phyloP scores from a whole-genome alignment of 2,888 invertebrate species.

The Microctonus brassicae region DNA sequence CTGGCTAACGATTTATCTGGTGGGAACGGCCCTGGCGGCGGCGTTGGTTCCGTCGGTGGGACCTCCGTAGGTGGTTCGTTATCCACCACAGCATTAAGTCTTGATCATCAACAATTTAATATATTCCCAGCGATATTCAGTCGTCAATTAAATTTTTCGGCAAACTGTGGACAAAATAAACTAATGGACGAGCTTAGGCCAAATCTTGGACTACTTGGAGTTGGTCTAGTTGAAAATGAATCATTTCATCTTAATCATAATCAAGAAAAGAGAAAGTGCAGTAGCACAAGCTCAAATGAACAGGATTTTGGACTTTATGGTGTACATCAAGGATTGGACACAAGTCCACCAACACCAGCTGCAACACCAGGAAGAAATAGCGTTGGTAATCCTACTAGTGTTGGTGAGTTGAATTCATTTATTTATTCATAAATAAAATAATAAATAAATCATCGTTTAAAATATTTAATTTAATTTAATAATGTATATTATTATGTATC shows the following conservation, averaged over 20 bases:
- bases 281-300: conserved; percentile 83
- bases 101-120: conserved; percentile 86
- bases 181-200: conserved; percentile 91
- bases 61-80: conserved; percentile 72
- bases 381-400: conserved; percentile 61
- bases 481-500: conserved; percentile 1
- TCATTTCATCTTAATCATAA: conserved; percentile 74
- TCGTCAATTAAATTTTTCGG: conserved; percentile 87
- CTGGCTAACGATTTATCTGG: conserved; percentile 68
- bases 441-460: too few relatives aligned
- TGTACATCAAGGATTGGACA: conserved; percentile 70
- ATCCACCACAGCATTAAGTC: conserved; percentile 73
- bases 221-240: conserved; percentile 86
- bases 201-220: conserved; percentile 84
- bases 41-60: conserved; percentile 86
- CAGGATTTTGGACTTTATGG: conserved; percentile 93
- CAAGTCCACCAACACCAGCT: conserved; percentile 66
- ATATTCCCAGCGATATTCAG: conserved; percentile 93
- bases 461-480: not conserved
- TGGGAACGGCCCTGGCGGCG: conserved; percentile 64
- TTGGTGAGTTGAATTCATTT: conserved; percentile 58
- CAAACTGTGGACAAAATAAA: conserved; percentile 79
- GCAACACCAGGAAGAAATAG: conserved; percentile 65
- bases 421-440: too few relatives aligned
- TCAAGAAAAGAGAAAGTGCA: conserved; percentile 79